Conservation (phyloP, 2,113 vertebrate species). For the Peromyscus californicus region DNA sequence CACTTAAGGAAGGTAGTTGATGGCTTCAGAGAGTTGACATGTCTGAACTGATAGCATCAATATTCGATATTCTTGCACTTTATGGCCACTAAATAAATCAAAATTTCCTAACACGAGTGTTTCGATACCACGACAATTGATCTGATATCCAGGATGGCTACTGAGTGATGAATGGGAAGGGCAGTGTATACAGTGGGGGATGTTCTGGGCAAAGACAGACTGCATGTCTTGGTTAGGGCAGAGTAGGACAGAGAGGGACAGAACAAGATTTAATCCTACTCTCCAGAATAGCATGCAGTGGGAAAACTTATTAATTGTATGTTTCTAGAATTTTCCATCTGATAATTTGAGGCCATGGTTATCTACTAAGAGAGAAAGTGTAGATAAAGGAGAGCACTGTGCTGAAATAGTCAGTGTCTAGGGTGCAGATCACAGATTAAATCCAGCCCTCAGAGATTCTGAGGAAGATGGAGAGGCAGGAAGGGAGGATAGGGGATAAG, state of each 20-base stretch:
- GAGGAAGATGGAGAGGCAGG: not conserved
- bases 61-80: not conserved
- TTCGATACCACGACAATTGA: not conserved
- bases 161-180: not conserved
- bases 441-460: not conserved
- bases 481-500: too few relatives aligned
- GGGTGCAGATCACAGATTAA: not conserved
- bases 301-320: not conserved
- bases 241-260: not conserved
- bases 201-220: not conserved
- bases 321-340: not conserved
- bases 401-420: not conserved
- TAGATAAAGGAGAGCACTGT: too few relatives aligned
- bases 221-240: not conserved
- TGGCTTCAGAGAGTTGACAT: not conserved
- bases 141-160: not conserved
- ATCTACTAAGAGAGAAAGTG: not conserved
- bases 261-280: not conserved
- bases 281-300: not conserved
- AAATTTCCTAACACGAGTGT: not conserved
- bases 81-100: not conserved
- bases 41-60: not conserved
- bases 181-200: not conserved
- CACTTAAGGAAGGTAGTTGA: not conserved
- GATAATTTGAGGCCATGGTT: not conserved